Conservation (phyloP, 2,113 vertebrate species). For the Apaloderma vittatum region DNA sequence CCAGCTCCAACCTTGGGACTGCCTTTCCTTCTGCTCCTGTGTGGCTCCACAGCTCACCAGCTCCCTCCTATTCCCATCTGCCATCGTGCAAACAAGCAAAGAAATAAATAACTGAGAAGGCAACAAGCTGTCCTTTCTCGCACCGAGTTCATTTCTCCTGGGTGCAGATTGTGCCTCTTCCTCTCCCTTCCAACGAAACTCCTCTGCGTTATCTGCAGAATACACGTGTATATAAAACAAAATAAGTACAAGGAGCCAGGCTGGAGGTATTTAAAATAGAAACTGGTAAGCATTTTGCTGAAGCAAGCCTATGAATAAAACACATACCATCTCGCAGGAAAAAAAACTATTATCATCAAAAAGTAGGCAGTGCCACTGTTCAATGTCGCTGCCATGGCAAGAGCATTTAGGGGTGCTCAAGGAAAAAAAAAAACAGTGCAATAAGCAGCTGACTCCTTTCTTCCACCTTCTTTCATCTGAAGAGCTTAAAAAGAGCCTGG, state of each 20-base stretch:
- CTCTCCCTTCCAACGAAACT: neutral
- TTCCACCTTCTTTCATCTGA: neutral
- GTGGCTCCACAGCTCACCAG: accelerated
- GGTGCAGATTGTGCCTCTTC: neutral
- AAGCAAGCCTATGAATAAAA: neutral
- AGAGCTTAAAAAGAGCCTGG: neutral
- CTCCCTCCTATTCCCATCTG: neutral
- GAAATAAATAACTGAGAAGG: accelerated
- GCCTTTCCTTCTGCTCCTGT: accelerated
- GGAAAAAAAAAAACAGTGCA: too few species aligned
- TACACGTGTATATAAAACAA: neutral
- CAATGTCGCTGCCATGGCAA: accelerated
- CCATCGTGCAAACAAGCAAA: accelerated
- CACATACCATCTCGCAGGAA: neutral
- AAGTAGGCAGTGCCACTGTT: neutral
- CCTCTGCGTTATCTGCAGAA: neutral
- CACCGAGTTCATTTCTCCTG: neutral
- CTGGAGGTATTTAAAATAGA: neutral
- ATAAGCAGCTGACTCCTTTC: neutral
- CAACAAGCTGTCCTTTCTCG: neutral
- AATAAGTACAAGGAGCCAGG: neutral
- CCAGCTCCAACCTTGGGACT: neutral
- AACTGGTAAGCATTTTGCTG: neutral
- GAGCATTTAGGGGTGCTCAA: neutral
- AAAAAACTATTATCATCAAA: neutral